Evolutionary conservation across 2,888 invertebrate species (phyloP).

Genomic region (Drosophila affinis): DNA sequence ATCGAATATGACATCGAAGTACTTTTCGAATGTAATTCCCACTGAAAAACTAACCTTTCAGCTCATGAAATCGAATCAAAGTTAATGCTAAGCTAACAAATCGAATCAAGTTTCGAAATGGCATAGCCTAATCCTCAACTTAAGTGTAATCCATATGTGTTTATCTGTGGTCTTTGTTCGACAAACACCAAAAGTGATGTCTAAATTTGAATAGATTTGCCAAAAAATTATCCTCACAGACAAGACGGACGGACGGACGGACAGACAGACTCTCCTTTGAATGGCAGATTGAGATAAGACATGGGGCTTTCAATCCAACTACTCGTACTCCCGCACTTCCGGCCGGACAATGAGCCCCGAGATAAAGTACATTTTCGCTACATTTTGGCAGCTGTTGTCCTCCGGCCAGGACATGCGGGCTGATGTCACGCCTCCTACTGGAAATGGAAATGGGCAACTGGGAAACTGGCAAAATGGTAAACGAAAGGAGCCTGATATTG

Average conservation of each 20-base stretch:
- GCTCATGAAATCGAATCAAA: no score
- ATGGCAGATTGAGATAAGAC: slow-evolving; percentile 18
- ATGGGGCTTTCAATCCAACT: slow-evolving; percentile 1
- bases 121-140: background rate
- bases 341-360: slow-evolving; percentile 24
- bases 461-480: background rate
- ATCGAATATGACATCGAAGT: background rate
- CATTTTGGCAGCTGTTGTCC: slow-evolving; percentile 27
- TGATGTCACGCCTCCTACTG: slow-evolving; percentile 37
- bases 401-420: slow-evolving; percentile 8
- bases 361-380: slow-evolving; percentile 26
- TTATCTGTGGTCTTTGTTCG: background rate
- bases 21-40: background rate
- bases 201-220: background rate
- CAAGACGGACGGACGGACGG: background rate
- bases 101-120: background rate
- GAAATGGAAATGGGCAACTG: background rate
- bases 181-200: background rate
- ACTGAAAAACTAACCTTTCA: no score
- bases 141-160: background rate
- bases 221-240: background rate
- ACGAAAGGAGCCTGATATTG: slow-evolving; percentile 11
- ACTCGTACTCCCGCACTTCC: background rate
- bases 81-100: no score
- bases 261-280: background rate